phyloP scores from a whole-genome alignment of 2,888 invertebrate species.

The Heliconius charithonia region DNA sequence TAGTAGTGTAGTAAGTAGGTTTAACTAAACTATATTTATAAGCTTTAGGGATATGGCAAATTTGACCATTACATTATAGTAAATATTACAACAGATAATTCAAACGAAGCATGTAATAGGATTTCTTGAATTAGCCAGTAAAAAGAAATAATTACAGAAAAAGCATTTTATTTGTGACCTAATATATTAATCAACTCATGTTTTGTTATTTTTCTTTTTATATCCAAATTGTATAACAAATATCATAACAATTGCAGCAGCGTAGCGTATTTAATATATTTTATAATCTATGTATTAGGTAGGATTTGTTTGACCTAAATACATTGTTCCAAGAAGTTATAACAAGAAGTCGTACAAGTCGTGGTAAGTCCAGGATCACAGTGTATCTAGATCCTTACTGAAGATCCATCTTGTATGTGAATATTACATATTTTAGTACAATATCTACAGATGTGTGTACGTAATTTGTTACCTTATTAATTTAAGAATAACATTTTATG shows the following conservation, averaged over 20 bases:
- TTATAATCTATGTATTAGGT: background rate
- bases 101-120: background rate
- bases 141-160: background rate
- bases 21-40: background rate
- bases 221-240: background rate
- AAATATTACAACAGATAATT: background rate
- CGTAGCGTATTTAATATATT: background rate
- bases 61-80: background rate
- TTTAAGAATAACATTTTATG: background rate
- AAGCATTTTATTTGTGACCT: too few species aligned
- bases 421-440: background rate
- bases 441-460: background rate
- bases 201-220: background rate
- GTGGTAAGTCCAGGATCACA: conserved; percentile 18
- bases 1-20: too few species aligned
- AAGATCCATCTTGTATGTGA: conserved; percentile 8
- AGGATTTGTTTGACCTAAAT: conserved; percentile 16
- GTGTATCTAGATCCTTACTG: background rate
- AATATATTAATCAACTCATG: background rate
- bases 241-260: background rate
- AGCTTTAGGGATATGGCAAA: background rate
- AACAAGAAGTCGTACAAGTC: conserved; percentile 26
- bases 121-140: background rate
- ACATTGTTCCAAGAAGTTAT: conserved; percentile 17
- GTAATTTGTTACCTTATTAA: background rate